Evolutionary conservation across 2,113 vertebrate species (phyloP), one percentile per base, ranked within the genome.

Genomic region (Lanius collurio): DNA sequence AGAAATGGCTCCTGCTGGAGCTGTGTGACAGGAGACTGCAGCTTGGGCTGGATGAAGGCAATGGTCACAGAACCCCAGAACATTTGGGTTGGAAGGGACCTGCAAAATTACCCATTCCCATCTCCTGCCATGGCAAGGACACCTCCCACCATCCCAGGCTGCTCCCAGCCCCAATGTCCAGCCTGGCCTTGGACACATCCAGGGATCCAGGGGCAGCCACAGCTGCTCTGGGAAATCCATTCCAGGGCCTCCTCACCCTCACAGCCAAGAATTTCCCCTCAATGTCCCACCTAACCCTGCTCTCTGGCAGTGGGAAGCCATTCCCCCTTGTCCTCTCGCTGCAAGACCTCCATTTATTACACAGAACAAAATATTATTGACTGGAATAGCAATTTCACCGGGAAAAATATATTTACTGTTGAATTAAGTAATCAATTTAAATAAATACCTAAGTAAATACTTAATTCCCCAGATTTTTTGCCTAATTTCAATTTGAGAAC

Each of bases 91-190:
- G 12, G 9, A 13, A 53, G 8, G 33, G 15, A 15, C 27, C 3
- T 60, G 33, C 8, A 50, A 1, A 5, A 8, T 23, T 7, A 60
- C 8, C 39, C 22, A 15, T 30, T 19, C 13, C 33, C 31, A 37
- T 11, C 18, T 23, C 28, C 60, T 30, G 10, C 33, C 70, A 16
- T 30, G 49, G 4, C 39, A 78, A 47, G 39, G 47, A 78, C 39
- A 62, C 3, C 4, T 78, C 0, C 23, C 39, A 19, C 8, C 1
- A 0, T 11, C 47, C 28, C 39, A 53, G 15, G 27, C 0, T 78
- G 84, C 55, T 69, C 64, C 55, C 9, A 73, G 10, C 33, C 17
- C 33, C 0, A 0, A 37, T 37, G 37, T 73, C 68, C 81, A 78
- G 0, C 47, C n/a, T 13, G 28, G 39, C 28, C 39, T 46, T 7